These are phyloP conservation scores for Picathartes gymnocephalus DNA, from an alignment of 2,113 vertebrate genomes.

Conservation along the genomic window DNA sequence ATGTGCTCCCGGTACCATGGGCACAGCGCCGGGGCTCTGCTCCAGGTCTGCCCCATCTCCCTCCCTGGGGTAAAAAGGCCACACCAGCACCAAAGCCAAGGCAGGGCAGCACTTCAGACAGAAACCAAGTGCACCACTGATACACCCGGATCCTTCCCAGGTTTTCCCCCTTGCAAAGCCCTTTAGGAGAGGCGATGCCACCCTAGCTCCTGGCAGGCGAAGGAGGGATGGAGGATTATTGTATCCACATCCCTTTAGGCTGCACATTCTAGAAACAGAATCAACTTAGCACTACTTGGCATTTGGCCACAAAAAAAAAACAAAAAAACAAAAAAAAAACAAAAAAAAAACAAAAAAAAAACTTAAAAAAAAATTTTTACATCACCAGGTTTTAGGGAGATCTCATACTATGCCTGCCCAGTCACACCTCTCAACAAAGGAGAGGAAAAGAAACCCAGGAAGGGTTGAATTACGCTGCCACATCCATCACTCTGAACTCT, in stretches of 20 bases:
- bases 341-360: too few relatives aligned
- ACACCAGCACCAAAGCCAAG: background rate
- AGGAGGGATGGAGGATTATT: background rate
- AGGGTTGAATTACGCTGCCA: background rate
- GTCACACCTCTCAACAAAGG: background rate
- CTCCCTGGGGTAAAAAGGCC: background rate
- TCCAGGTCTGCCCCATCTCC: background rate
- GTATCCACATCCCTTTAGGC: background rate
- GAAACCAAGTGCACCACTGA: too few relatives aligned
- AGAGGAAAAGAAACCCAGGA: background rate
- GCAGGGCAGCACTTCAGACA: background rate
- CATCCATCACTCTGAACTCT: slow-evolving; percentile 1
- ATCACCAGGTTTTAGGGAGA: background rate
- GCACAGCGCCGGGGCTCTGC: rapidly evolving
- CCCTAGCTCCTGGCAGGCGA: background rate
- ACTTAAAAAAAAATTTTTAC: too few relatives aligned
- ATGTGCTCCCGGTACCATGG: rapidly evolving
- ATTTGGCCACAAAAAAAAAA: background rate
- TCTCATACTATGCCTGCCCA: background rate
- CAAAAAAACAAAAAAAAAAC: too few relatives aligned
- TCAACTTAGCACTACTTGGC: background rate
- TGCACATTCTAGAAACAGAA: background rate
- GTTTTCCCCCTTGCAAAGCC: background rate
- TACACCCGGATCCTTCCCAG: background rate
- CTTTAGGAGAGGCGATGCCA: background rate